Percentiles rank a stretch among this genome's conserved stretches.
Conservation (phyloP, 1,140 invertebrate genomes). For the Nymphalis io region DNA sequence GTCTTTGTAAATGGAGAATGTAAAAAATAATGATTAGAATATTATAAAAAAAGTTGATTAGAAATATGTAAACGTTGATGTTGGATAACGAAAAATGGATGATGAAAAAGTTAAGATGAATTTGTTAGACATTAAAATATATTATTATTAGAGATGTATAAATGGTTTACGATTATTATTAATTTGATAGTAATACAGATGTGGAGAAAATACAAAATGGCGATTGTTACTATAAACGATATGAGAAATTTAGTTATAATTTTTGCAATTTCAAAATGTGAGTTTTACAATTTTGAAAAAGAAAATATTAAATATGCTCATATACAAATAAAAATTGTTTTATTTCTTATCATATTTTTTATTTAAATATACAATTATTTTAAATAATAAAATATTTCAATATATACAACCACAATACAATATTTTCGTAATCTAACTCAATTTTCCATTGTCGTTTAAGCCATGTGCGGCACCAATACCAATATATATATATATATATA, state of each 20-base stretch:
- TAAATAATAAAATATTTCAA: no score
- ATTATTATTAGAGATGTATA: constrained; percentile 79
- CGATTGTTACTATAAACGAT: constrained; percentile 79
- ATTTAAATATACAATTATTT: background rate
- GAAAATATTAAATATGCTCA: constrained; percentile 81
- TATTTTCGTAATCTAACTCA: no score
- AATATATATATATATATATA: no score
- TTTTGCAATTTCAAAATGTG: constrained; percentile 81
- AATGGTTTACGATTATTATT: constrained; percentile 79
- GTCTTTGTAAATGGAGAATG: constrained; percentile 69
- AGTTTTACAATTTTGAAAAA: constrained; percentile 81
- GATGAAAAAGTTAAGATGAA: constrained; percentile 73
- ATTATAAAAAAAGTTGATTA: constrained; percentile 74
- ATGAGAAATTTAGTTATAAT: constrained; percentile 80
- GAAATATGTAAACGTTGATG: constrained; percentile 71
- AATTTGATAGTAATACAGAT: constrained; percentile 71
- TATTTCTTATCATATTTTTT: constrained; percentile 39
- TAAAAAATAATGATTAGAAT: constrained; percentile 75
- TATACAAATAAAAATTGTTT: constrained; percentile 63
- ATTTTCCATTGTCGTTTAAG: no score
- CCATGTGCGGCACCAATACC: no score
- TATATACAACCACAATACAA: no score
- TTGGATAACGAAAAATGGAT: constrained; percentile 65
- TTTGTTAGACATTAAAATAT: constrained; percentile 80
- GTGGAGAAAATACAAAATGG: constrained; percentile 60